A percentile compares a stretch with the other conserved stretches of the same genome.
phyloP scores from a whole-genome alignment of 2,797 vertebrate genomes.

The Notoglanidium macrostoma region DNA sequence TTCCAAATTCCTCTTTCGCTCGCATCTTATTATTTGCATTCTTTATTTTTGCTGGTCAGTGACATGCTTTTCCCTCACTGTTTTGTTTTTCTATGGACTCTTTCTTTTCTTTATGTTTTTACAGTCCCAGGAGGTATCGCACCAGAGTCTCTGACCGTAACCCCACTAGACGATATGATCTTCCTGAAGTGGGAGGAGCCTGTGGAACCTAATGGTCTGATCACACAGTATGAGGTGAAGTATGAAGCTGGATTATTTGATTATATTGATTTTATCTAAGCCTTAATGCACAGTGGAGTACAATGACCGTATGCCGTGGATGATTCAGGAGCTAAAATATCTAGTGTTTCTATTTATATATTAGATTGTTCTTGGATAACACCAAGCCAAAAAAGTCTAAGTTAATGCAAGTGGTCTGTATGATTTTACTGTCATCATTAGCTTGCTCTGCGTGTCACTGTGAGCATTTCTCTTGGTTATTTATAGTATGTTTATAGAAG shows the following conservation, averaged over 20 bases:
- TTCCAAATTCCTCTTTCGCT: neutral
- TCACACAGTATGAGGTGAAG: constrained; percentile 84
- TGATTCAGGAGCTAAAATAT: neutral
- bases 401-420: too few relatives aligned
- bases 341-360: neutral
- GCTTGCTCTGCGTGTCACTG: neutral
- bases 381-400: neutral
- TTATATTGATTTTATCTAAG: neutral
- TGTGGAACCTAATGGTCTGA: constrained; percentile 83
- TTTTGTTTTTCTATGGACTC: neutral
- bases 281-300: neutral
- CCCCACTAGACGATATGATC: constrained; percentile 83
- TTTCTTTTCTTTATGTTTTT: constrained; percentile 50
- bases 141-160: constrained; percentile 81
- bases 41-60: neutral
- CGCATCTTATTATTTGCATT: neutral
- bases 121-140: constrained; percentile 82
- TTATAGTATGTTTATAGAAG: neutral
- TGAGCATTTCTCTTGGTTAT: neutral
- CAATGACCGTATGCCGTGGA: neutral
- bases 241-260: neutral
- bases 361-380: neutral
- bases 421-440: neutral
- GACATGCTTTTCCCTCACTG: neutral
- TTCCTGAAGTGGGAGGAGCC: constrained; percentile 89